Evolutionary conservation across 2,113 vertebrate species (phyloP), one percentile per base, ranked within the genome.

Genomic region (Passerina amoena): DNA sequence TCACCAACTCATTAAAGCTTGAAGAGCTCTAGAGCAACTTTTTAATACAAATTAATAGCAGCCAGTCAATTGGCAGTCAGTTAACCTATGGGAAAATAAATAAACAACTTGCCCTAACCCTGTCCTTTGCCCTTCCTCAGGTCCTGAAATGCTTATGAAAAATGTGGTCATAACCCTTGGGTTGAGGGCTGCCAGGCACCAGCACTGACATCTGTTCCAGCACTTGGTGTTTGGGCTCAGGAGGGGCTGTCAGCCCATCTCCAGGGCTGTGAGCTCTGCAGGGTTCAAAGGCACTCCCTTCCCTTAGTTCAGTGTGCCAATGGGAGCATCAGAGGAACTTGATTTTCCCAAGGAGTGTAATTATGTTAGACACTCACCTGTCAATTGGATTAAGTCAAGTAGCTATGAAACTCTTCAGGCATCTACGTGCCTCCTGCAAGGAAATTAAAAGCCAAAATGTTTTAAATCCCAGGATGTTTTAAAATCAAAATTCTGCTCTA

Each of bases 171-270:
- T 38, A 42, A 10, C n/a, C 47, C 15, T 63, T 22, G 22, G 56
- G 5, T 4, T 19, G 66, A 76, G 31, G 12, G 20, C 45, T 85
- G 57, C 45, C 2, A 3, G 51, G 42, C 38, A n/a, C 5, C 0
- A 56, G 16, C 27, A 7, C 28, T 57, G 40, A 17, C n/a, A 8
- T 78, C 60, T 83, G 30, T 37, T 90, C 37, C 60, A 83, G 28
- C 7, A 12, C 56, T 87, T 0, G 0, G 6, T 60, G 71, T 80
- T 68, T 0, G 0, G 71, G 44, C 72, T 79, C 35, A 25, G 4
- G 48, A 45, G 15, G 33, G 35, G 5, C 14, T 48, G 60, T 57
- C 48, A 63, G 51, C 38, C 75, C 64, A 3, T 61, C 64, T 44
- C 37, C 17, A 17, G 31, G 31, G 31, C 42, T 68, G 22, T 0